These are phyloP conservation scores for Drosophila algonquin DNA, from an alignment of 2,888 invertebrate species.

Conservation along the genomic window DNA sequence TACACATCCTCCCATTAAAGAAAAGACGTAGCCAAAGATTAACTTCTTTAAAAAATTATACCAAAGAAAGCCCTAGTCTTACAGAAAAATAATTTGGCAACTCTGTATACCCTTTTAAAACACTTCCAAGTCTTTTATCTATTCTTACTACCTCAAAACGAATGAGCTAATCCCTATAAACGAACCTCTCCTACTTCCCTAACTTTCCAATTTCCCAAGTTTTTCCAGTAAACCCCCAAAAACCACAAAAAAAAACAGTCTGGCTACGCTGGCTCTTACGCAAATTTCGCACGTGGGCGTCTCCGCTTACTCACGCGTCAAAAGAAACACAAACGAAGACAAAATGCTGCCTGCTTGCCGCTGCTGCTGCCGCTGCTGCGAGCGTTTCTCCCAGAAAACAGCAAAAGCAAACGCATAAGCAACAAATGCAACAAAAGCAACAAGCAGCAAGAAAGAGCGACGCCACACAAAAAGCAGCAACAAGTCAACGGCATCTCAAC, in stretches of 20 bases:
- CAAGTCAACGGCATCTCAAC: conserved; percentile 51
- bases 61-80: too few species aligned
- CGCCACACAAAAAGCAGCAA: conserved; percentile 39
- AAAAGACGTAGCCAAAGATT: too few species aligned
- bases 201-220: conserved; percentile 23
- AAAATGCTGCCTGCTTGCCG: conserved; percentile 62
- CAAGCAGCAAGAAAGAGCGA: conserved; percentile 48
- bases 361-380: conserved; percentile 11
- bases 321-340: conserved; percentile 79
- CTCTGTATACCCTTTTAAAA: too few species aligned
- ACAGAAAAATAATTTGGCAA: too few species aligned
- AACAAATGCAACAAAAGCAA: conserved; percentile 44
- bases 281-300: conserved; percentile 81
- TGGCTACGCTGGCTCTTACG: conserved; percentile 70
- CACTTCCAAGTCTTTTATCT: too few species aligned
- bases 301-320: conserved; percentile 78
- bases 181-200: neutral
- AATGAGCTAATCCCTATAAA: too few species aligned
- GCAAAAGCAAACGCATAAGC: conserved; percentile 35
- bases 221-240: conserved; percentile 14
- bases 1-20: too few species aligned
- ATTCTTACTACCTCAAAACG: too few species aligned
- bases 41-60: too few species aligned
- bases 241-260: conserved; percentile 31
- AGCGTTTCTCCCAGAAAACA: conserved; percentile 60